Evolutionary conservation across 2,797 vertebrate genomes (phyloP), one percentile per base, ranked within the genome.

Genomic region (Lemur catta): DNA sequence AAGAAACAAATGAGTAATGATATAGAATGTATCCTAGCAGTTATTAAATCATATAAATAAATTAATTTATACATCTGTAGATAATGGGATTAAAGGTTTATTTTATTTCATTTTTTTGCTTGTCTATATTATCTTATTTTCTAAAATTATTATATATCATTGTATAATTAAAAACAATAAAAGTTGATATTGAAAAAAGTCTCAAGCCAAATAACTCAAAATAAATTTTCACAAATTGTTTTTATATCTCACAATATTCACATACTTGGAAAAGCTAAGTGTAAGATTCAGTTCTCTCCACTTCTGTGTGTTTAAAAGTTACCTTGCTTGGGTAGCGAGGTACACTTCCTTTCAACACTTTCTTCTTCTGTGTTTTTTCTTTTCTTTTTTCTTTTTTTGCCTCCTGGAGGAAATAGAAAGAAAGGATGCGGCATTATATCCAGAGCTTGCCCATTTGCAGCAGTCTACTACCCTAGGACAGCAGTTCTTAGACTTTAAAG

Each of bases 21-120:
- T 2, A 26, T 28, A 82, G 28, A 87, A 43, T 14, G 43, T n/a
- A 8, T 26, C 17, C 48, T 78, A 63, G 30, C 20, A 80, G 46
- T 82, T 88, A n/a, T 90, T 79, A 65, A 95, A 84, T 65, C 26
- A 76, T 65, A 41, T 78, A 94, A 72, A 59, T 52, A 59, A 81
- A 89, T 69, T 90, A 87, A 57, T 46, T 80, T 89, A 65, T 78
- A 35, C n/a, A 76, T 33, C 9, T 86, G 2, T 80, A 15, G 41
- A 75, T 81, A 14, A 50, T 71, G n/a, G 2, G 14, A 75, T 46
- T 59, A 20, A 6, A 26, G 4, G 15, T 50, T 90, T 50, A 14
- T 41, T 65, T 88, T 65, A 13, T 18, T 63, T 48, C 7, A 26
- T 43, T 84, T 96, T 71, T 17, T 76, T 84, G 15, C 20, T 81